Evolutionary conservation across 2,888 invertebrate species (phyloP).

Genomic region (Hyppa rectilinea): DNA sequence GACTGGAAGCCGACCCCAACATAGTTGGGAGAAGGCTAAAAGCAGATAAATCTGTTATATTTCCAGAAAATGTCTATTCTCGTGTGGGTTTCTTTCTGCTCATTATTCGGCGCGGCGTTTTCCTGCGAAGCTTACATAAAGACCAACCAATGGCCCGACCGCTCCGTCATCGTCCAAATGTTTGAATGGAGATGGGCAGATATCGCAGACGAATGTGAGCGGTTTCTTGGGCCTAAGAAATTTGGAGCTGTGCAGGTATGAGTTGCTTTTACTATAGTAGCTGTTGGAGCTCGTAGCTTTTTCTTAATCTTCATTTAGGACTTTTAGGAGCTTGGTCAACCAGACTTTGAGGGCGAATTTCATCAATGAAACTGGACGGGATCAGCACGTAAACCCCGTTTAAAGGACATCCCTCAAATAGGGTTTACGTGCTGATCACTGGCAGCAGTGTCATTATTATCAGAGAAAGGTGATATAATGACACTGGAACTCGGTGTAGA

Average conservation of each 20-base stretch:
- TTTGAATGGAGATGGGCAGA: constrained; percentile 96
- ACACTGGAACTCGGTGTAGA: no score
- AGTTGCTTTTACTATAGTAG: not conserved
- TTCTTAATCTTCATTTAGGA: no score
- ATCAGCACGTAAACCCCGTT: no score
- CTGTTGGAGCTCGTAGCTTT: no score
- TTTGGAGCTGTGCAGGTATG: constrained; percentile 94
- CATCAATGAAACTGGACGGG: no score
- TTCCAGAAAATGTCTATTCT: constrained; percentile 49
- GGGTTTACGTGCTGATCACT: no score
- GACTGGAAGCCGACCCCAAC: not conserved
- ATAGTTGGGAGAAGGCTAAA: not conserved
- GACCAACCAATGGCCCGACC: constrained; percentile 87
- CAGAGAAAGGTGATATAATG: no score
- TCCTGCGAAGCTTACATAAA: constrained; percentile 35
- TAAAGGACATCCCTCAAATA: no score
- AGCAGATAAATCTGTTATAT: not conserved
- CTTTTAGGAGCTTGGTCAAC: no score
- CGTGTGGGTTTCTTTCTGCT: constrained; percentile 22
- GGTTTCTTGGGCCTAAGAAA: constrained; percentile 93
- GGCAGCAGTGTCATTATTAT: no score
- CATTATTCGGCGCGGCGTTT: constrained; percentile 22
- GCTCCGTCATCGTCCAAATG: constrained; percentile 93
- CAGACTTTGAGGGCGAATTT: no score
- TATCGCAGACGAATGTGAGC: constrained; percentile 95